phyloP scores from a whole-genome alignment of 2,113 vertebrate species.

The Bagarius yarrelli region DNA sequence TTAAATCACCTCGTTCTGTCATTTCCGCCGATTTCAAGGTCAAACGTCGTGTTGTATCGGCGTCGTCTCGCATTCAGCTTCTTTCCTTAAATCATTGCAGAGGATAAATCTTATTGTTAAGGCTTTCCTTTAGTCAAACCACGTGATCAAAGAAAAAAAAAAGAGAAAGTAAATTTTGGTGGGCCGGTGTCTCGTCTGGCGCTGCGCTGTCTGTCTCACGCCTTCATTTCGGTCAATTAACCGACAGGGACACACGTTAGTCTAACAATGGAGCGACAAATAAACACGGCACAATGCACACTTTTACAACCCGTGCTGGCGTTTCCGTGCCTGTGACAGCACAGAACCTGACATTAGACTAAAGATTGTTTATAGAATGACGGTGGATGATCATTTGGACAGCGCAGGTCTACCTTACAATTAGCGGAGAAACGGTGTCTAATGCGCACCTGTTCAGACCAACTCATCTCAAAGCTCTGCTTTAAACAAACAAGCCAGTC shows the following conservation, averaged over 20 bases:
- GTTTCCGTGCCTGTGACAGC: neutral
- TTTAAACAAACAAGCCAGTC: slow-evolving; percentile 27
- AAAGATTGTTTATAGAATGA: slow-evolving; percentile 17
- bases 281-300: slow-evolving; percentile 28
- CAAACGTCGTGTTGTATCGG: slow-evolving; percentile 56
- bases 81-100: slow-evolving; percentile 53
- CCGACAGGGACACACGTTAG: slow-evolving; percentile 24
- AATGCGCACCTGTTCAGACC: slow-evolving; percentile 62
- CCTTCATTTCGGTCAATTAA: slow-evolving; percentile 56
- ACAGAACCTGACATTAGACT: neutral
- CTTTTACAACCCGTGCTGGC: neutral
- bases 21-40: slow-evolving; percentile 69
- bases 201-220: slow-evolving; percentile 61
- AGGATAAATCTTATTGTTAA: slow-evolving; percentile 50
- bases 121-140: slow-evolving; percentile 30
- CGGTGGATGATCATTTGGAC: slow-evolving; percentile 12
- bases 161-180: slow-evolving; percentile 37
- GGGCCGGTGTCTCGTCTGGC: slow-evolving; percentile 51
- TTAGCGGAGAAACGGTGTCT: slow-evolving; percentile 12
- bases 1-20: slow-evolving; percentile 69
- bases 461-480: slow-evolving; percentile 43
- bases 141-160: neutral
- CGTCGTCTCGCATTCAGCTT: slow-evolving; percentile 49
- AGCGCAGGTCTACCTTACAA: slow-evolving; percentile 5
- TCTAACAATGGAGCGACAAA: slow-evolving; percentile 44